These are phyloP conservation scores for Acleris laterana DNA, from an alignment of 2,888 invertebrate genomes.

Conservation along the genomic window DNA sequence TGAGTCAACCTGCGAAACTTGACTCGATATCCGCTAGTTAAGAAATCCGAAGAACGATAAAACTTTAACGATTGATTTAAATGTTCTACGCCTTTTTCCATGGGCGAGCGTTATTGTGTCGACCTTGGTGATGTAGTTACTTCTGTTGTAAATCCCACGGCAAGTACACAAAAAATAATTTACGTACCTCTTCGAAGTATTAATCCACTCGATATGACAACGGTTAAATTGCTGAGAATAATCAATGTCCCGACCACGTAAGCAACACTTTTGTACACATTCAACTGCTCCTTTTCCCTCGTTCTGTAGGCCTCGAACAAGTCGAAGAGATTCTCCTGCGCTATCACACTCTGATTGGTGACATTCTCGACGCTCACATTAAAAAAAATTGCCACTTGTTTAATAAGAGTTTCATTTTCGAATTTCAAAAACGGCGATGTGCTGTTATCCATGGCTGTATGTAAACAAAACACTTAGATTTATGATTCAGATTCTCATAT, in stretches of 20 bases:
- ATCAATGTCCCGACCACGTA: slow-evolving; percentile 83
- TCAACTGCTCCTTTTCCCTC: slow-evolving; percentile 68
- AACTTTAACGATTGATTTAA: too few species aligned
- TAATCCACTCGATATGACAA: slow-evolving; percentile 87
- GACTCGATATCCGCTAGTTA: background rate
- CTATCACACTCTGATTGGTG: slow-evolving; percentile 61
- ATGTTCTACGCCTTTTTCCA: background rate
- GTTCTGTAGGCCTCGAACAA: slow-evolving; percentile 66
- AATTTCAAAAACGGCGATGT: slow-evolving; percentile 21
- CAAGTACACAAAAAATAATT: slow-evolving; percentile 7
- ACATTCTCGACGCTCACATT: slow-evolving; percentile 56
- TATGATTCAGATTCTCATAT: slow-evolving; percentile 24
- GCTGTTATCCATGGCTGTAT: slow-evolving; percentile 35
- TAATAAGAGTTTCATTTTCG: slow-evolving; percentile 50
- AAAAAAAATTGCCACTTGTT: slow-evolving; percentile 56
- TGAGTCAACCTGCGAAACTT: slow-evolving; percentile 10
- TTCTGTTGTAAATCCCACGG: background rate
- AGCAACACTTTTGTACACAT: slow-evolving; percentile 81
- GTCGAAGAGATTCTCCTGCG: slow-evolving; percentile 53
- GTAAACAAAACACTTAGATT: slow-evolving; percentile 24
- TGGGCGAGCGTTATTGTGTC: background rate
- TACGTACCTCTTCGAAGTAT: slow-evolving; percentile 85
- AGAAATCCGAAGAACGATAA: background rate
- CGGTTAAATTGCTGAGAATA: slow-evolving; percentile 84
- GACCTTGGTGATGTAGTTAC: slow-evolving; percentile 9